Evolutionary conservation across 2,797 vertebrate species (phyloP).

Genomic region (Phalanger gymnotis): DNA sequence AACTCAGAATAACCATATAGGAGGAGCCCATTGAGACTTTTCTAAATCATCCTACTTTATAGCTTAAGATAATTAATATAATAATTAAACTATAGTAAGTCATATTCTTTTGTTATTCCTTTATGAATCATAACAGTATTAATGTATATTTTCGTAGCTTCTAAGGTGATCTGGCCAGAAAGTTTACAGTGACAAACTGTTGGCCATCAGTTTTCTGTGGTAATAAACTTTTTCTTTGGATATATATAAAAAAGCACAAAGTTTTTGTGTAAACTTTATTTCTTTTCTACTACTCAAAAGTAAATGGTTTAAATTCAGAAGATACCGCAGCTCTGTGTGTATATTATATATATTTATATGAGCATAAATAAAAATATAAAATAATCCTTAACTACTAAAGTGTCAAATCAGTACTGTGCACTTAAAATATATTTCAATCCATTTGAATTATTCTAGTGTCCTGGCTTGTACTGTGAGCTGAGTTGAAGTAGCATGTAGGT

Average conservation of each 20-base stretch:
- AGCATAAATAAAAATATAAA: neutral
- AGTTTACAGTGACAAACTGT: neutral
- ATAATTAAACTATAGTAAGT: neutral
- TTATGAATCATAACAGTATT: neutral
- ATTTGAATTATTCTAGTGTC: neutral
- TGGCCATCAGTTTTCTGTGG: neutral
- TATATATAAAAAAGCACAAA: neutral
- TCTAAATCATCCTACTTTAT: neutral
- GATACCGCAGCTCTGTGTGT: neutral
- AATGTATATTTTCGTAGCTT: neutral
- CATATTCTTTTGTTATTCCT: neutral
- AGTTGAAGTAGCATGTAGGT: neutral
- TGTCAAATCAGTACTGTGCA: neutral
- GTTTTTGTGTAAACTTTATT: too few relatives aligned
- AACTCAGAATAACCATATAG: too few relatives aligned
- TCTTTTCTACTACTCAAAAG: too few relatives aligned
- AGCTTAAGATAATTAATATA: neutral
- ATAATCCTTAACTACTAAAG: neutral
- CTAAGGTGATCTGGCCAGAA: neutral
- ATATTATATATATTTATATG: neutral
- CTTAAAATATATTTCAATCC: neutral
- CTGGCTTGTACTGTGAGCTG: neutral
- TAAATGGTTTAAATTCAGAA: neutral
- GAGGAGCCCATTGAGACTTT: neutral
- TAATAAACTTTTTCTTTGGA: neutral